phyloP scores from a whole-genome alignment of 2,113 vertebrate genomes.

The Paralichthys olivaceus region DNA sequence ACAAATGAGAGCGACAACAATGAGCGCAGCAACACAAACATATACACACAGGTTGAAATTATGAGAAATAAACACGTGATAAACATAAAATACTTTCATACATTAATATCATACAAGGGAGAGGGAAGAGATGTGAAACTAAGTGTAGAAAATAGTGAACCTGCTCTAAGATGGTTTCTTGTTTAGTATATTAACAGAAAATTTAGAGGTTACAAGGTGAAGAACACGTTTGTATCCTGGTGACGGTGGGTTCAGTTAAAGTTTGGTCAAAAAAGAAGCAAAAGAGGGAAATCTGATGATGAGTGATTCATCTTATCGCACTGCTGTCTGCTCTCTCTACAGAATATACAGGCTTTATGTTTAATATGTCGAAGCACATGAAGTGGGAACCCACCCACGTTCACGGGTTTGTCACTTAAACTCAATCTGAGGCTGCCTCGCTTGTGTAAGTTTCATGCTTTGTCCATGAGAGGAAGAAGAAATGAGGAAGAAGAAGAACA shows the following conservation, averaged over 20 bases:
- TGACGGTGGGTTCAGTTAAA: too few relatives aligned
- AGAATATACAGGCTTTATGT: conserved; percentile 53
- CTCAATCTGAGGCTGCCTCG: conserved; percentile 74
- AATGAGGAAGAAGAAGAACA: not conserved
- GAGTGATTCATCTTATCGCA: not conserved
- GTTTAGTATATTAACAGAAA: too few relatives aligned
- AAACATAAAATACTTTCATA: conserved; percentile 20
- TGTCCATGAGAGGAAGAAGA: conserved; percentile 39
- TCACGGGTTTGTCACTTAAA: conserved; percentile 69
- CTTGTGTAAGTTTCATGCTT: conserved; percentile 67
- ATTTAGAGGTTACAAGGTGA: too few relatives aligned
- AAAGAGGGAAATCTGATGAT: not conserved
- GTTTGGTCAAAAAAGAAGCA: not conserved
- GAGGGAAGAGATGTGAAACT: conserved; percentile 17
- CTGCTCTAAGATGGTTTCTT: not conserved
- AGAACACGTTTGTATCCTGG: too few relatives aligned
- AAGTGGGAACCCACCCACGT: conserved; percentile 63
- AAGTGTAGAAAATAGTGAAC: not conserved
- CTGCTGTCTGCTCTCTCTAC: conserved; percentile 67
- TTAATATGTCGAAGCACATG: conserved; percentile 53
- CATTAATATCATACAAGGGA: conserved; percentile 40
- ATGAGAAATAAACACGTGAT: conserved; percentile 25
- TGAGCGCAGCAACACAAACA: conserved; percentile 40
- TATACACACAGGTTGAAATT: conserved; percentile 29
- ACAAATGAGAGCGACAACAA: conserved; percentile 12